Conservation (phyloP, 2,113 vertebrate species). For the Rhinogobius similis region DNA sequence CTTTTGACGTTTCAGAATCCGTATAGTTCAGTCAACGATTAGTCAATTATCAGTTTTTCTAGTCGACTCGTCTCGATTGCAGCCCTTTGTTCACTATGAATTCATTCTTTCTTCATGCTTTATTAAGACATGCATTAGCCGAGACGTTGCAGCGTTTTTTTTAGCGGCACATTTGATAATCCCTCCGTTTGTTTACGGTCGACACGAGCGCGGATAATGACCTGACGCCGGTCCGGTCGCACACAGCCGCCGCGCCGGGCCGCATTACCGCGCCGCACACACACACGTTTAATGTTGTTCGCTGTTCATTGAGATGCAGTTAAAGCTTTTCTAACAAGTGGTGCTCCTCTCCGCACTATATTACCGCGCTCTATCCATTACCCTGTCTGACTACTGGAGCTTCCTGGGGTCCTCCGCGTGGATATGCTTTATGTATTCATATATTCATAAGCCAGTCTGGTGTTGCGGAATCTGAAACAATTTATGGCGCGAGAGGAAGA, state of each 20-base stretch:
- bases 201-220: neutral
- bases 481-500: conserved; percentile 47
- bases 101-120: no score
- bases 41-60: no score
- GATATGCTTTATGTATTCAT: conserved; percentile 52
- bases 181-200: neutral
- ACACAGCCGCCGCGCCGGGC: neutral
- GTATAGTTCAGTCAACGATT: no score
- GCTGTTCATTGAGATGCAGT: conserved; percentile 34
- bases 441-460: conserved; percentile 63
- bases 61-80: no score
- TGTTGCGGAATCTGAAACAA: conserved; percentile 67
- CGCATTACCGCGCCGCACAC: neutral
- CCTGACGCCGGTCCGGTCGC: no score
- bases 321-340: conserved; percentile 42
- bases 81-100: no score
- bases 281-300: conserved; percentile 22
- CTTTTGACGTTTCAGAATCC: no score
- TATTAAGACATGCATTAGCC: no score
- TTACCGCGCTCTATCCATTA: conserved; percentile 55
- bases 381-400: conserved; percentile 45
- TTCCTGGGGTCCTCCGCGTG: conserved; percentile 39
- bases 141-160: neutral
- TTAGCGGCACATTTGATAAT: neutral
- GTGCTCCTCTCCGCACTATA: conserved; percentile 39